Conservation (phyloP, 1,140 invertebrate species). For the Drosophila bifasciata region DNA sequence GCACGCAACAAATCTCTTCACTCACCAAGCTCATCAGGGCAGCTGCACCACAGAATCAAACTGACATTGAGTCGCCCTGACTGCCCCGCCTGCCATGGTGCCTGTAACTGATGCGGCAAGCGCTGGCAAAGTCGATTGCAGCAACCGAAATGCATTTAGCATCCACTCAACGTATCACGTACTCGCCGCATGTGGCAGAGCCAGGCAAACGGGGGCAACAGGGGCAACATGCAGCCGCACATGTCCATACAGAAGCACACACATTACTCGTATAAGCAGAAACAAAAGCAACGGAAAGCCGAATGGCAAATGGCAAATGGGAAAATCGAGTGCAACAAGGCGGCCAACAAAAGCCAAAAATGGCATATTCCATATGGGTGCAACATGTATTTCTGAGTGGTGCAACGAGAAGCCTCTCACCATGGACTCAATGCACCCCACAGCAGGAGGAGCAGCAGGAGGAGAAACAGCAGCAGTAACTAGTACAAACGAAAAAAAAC, state of each 20-base stretch:
- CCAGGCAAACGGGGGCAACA: no score
- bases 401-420: no score
- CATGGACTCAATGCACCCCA: no score
- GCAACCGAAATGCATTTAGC: constrained; percentile 36
- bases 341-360: constrained; percentile 45
- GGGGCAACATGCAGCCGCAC: no score
- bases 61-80: constrained; percentile 38
- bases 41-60: constrained; percentile 43
- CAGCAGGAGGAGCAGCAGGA: background rate
- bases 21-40: background rate
- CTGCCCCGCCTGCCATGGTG: no score
- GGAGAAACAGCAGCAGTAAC: background rate
- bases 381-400: constrained; percentile 1
- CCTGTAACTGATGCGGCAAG: constrained; percentile 6
- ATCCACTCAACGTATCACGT: constrained; percentile 34
- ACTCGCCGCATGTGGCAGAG: constrained; percentile 37
- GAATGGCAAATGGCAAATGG: constrained; percentile 35
- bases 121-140: constrained; percentile 43
- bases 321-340: constrained; percentile 37
- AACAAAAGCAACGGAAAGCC: no score
- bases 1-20: constrained; percentile 14
- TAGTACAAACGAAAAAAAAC: constrained; percentile 2
- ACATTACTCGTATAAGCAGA: constrained; percentile 40
- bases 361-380: constrained; percentile 28
- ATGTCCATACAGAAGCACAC: constrained; percentile 38